Conservation (phyloP, 2,888 invertebrate species). For the Psylliodes chrysocephalus region DNA sequence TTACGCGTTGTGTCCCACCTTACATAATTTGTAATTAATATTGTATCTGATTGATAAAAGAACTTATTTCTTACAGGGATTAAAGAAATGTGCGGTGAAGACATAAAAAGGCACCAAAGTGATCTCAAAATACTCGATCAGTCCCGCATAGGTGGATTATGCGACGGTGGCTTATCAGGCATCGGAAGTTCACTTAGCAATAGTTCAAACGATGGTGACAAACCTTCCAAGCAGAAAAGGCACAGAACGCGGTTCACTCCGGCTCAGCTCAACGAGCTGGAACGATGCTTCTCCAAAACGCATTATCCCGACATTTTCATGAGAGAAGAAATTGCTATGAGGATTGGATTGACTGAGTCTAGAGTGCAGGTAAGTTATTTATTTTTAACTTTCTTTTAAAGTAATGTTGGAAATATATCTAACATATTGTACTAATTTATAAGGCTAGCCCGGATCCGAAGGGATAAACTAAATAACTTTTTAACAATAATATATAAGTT, state of each 20-base stretch:
- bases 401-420: too few species aligned
- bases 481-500: too few species aligned
- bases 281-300: slow-evolving; percentile 96
- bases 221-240: slow-evolving; percentile 94
- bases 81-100: slow-evolving; percentile 78
- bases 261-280: slow-evolving; percentile 95
- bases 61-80: slow-evolving; percentile 67
- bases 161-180: slow-evolving; percentile 56
- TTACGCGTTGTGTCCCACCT: too few species aligned
- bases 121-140: slow-evolving; percentile 64
- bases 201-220: slow-evolving; percentile 71
- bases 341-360: slow-evolving; percentile 96
- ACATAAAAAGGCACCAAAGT: slow-evolving; percentile 72
- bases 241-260: slow-evolving; percentile 97
- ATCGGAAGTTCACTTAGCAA: slow-evolving; percentile 55
- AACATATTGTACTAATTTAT: too few species aligned
- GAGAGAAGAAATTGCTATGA: slow-evolving; percentile 96
- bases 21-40: too few species aligned
- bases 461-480: too few species aligned
- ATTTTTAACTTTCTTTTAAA: neutral
- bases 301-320: slow-evolving; percentile 99
- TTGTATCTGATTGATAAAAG: too few species aligned
- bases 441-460: too few species aligned
- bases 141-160: slow-evolving; percentile 60
- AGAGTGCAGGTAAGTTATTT: slow-evolving; percentile 87